Percentiles rank a stretch among this genome's conserved stretches.
Evolutionary conservation across 2,888 invertebrate species (phyloP).

Genomic region (Candidula unifasciata): DNA sequence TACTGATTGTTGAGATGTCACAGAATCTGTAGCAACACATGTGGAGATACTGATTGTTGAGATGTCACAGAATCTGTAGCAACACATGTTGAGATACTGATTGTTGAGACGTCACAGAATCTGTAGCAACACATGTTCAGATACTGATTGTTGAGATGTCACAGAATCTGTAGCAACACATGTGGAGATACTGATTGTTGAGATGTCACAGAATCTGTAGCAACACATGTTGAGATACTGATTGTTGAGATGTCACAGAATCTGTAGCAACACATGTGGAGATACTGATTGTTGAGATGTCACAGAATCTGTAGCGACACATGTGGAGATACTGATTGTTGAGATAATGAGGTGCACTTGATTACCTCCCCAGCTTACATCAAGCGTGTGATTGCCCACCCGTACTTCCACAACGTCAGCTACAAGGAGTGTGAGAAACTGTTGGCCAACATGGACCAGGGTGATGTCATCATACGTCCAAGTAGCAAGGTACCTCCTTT

Average conservation of each 20-base stretch:
- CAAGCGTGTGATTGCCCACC: constrained; percentile 97
- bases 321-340: background rate
- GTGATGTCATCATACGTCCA: constrained; percentile 96
- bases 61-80: no score
- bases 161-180: no score
- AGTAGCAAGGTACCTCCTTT: constrained; percentile 87
- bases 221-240: no score
- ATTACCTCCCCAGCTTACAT: constrained; percentile 79
- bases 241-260: background rate
- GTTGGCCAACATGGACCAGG: constrained; percentile 94
- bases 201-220: no score
- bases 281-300: background rate
- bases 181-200: no score
- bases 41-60: no score
- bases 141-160: no score
- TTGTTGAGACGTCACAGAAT: no score
- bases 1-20: no score
- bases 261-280: background rate
- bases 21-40: no score
- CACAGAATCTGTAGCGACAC: background rate
- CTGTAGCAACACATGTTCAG: no score
- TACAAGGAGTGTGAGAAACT: constrained; percentile 91
- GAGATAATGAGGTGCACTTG: background rate
- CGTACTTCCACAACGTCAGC: constrained; percentile 96
- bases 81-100: no score